These are phyloP conservation scores for Himalopsyche phryganea DNA, from an alignment of 1,140 invertebrate genomes.

Conservation along the genomic window DNA sequence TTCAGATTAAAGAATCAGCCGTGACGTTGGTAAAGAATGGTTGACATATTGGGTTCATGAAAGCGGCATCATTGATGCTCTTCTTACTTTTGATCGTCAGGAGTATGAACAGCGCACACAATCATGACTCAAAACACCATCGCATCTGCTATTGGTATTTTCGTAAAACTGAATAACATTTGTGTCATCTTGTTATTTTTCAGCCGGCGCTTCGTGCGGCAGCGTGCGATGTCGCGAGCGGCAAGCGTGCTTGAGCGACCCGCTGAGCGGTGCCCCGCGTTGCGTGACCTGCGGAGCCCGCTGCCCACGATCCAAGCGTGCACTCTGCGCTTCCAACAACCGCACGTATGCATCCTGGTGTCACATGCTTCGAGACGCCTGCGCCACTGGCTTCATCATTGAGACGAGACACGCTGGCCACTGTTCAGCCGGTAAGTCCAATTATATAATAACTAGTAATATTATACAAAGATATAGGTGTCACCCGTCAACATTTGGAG, in stretches of 20 bases:
- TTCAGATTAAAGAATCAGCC: no score
- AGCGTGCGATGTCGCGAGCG: slow-evolving; percentile 69
- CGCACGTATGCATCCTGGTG: slow-evolving; percentile 84
- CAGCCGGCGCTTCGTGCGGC: slow-evolving; percentile 72
- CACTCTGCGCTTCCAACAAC: slow-evolving; percentile 78
- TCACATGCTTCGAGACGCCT: slow-evolving; percentile 80
- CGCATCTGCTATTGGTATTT: no score
- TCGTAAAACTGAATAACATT: no score
- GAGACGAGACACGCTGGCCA: slow-evolving; percentile 71
- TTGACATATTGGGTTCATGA: no score
- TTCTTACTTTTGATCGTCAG: no score
- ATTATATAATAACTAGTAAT: no score
- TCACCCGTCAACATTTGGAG: no score
- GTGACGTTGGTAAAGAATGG: no score
- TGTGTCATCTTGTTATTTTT: slow-evolving; percentile 1
- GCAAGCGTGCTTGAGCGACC: slow-evolving; percentile 73
- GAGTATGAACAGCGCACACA: no score
- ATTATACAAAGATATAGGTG: no score
- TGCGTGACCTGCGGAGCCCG: slow-evolving; percentile 69
- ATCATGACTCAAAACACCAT: no score
- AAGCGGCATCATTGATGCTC: no score
- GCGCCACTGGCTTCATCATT: slow-evolving; percentile 73
- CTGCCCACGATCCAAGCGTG: slow-evolving; percentile 49
- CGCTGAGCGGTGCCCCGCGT: slow-evolving; percentile 64
- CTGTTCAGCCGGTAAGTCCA: slow-evolving; percentile 45